Evolutionary conservation across 2,888 invertebrate species (phyloP).

Genomic region (Pantelozetes paolii): DNA sequence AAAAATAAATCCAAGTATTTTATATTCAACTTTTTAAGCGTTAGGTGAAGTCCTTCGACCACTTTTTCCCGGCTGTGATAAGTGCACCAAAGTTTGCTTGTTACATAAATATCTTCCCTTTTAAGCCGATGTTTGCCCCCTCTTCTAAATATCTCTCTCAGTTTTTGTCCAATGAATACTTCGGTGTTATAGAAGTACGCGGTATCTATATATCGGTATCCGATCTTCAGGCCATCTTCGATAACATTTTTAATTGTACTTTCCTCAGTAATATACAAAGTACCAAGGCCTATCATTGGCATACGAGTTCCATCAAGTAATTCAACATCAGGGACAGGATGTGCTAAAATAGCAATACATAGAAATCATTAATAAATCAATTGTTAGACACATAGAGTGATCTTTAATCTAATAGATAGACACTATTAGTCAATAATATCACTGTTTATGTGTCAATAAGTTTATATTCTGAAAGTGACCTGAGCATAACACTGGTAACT

Average conservation of each 20-base stretch:
- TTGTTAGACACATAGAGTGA: no score
- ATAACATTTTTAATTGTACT: background rate
- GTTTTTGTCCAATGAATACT: background rate
- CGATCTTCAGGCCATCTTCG: background rate
- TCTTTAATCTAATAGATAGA: no score
- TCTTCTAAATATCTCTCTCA: background rate
- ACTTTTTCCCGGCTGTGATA: background rate
- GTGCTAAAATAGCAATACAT: no score
- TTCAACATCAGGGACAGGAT: background rate
- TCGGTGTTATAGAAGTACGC: background rate
- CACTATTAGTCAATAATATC: no score
- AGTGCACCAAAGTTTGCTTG: background rate
- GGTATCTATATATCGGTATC: conserved; percentile 7
- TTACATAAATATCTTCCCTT: background rate
- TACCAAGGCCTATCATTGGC: conserved; percentile 3
- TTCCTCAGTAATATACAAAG: background rate
- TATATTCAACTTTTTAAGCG: background rate
- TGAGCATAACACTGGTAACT: no score
- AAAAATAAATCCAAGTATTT: conserved; percentile 1
- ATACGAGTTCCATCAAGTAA: background rate
- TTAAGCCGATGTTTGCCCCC: background rate
- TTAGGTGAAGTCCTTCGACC: background rate
- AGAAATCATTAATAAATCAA: no score
- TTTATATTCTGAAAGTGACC: no score
- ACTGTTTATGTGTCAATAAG: no score